A percentile compares a stretch with the other conserved stretches of the same genome.
Conservation (phyloP, 2,113 vertebrate species). For the Antechinus flavipes region DNA sequence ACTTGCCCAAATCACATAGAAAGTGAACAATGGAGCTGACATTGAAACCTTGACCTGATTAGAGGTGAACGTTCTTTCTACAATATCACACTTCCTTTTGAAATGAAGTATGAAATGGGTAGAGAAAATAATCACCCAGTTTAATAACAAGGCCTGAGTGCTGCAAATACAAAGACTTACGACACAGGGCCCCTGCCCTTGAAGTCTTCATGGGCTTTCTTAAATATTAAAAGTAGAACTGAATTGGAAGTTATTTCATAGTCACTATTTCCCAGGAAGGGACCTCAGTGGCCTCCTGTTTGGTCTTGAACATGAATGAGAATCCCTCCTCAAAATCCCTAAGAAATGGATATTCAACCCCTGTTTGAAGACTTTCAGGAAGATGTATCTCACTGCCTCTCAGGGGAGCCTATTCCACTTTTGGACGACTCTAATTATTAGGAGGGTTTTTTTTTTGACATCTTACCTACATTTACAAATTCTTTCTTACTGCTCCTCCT, state of each 20-base stretch:
- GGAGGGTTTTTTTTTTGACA: background rate
- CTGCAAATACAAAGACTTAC: conserved; percentile 2
- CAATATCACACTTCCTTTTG: background rate
- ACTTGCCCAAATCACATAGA: background rate
- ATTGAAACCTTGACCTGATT: background rate
- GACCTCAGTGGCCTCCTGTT: background rate
- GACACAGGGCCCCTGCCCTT: background rate
- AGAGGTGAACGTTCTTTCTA: background rate
- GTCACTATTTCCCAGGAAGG: background rate
- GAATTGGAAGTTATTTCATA: background rate
- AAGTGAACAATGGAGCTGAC: background rate
- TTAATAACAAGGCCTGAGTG: background rate
- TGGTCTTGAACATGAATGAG: background rate
- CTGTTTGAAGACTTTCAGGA: background rate
- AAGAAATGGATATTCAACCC: background rate
- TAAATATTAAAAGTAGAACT: conserved; percentile 6
- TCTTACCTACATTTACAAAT: background rate
- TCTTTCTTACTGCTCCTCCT: background rate
- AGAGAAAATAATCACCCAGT: background rate
- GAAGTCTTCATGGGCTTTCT: background rate
- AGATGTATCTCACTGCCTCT: background rate
- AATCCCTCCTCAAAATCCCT: background rate
- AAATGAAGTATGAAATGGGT: background rate
- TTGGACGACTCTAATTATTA: background rate
- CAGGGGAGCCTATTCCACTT: background rate